phyloP scores from a whole-genome alignment of 1,140 invertebrate genomes.

The Pseudomyrmex dendroicus region DNA sequence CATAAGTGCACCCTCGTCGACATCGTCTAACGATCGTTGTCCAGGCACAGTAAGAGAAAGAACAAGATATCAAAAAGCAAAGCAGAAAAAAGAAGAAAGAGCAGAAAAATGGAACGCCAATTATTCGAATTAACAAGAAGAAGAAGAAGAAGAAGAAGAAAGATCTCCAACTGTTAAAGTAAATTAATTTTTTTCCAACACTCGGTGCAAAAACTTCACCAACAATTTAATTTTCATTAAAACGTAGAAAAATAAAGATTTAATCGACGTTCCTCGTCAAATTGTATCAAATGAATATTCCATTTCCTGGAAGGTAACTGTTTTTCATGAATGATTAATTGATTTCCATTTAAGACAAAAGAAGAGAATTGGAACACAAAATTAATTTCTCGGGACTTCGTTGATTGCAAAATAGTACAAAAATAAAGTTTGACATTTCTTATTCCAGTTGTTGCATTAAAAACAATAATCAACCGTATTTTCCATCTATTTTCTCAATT shows the following conservation, averaged over 20 bases:
- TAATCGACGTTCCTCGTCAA: conserved; percentile 1
- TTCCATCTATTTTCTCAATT: not conserved
- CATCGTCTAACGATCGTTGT: conserved; percentile 63
- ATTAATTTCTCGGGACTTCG: not conserved
- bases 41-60: conserved; percentile 12
- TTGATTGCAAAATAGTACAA: not conserved
- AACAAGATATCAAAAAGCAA: not conserved
- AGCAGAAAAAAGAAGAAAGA: not conserved
- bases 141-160: not conserved
- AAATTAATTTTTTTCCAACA: conserved; percentile 37
- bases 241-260: not conserved
- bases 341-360: not conserved
- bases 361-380: not conserved
- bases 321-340: conserved; percentile 12
- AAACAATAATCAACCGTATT: not conserved
- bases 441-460: not conserved
- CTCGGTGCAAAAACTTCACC: not conserved
- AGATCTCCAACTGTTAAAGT: not conserved
- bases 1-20: conserved; percentile 18
- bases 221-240: conserved; percentile 13
- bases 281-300: conserved; percentile 32
- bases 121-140: not conserved
- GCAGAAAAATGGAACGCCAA: not conserved
- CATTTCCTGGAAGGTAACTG: not conserved
- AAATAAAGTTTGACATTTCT: conserved; percentile 16